Conservation (phyloP, 2,797 vertebrate genomes). For the Gobio occitaniae region DNA sequence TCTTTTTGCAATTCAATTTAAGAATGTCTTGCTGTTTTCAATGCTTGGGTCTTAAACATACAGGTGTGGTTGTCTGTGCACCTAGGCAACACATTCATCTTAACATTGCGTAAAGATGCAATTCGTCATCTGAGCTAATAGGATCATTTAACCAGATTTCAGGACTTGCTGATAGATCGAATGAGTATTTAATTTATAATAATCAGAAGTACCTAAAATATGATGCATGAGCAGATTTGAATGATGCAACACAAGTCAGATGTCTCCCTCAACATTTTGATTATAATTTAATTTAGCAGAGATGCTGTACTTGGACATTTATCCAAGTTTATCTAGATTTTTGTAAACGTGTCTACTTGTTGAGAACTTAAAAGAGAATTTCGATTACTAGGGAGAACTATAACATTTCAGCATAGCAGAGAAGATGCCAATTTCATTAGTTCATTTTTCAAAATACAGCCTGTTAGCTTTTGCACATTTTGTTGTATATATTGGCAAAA, state of each 20-base stretch:
- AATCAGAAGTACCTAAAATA: background rate
- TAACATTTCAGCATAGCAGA: background rate
- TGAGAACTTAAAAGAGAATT: background rate
- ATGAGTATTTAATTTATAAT: slow-evolving; percentile 33
- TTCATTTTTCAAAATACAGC: background rate
- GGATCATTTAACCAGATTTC: slow-evolving; percentile 64
- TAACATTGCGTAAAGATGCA: background rate
- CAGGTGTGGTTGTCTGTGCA: slow-evolving; percentile 4
- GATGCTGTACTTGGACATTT: background rate
- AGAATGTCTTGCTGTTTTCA: background rate
- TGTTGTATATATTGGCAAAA: background rate
- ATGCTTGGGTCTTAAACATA: background rate
- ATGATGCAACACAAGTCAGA: slow-evolving; percentile 53
- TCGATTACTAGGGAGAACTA: background rate
- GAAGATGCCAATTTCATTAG: background rate
- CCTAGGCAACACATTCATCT: background rate
- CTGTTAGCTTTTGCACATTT: background rate
- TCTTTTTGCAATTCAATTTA: background rate
- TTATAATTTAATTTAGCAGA: slow-evolving; percentile 9
- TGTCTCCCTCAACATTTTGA: slow-evolving; percentile 57
- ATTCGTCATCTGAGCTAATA: slow-evolving; percentile 53
- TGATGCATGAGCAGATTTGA: background rate
- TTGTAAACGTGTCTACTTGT: background rate
- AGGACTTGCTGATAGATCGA: slow-evolving; percentile 59
- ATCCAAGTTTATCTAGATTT: background rate